A percentile compares a stretch with the other conserved stretches of the same genome.
phyloP scores from a whole-genome alignment of 2,113 vertebrate species.

The Tenebrosternarchus preto region DNA sequence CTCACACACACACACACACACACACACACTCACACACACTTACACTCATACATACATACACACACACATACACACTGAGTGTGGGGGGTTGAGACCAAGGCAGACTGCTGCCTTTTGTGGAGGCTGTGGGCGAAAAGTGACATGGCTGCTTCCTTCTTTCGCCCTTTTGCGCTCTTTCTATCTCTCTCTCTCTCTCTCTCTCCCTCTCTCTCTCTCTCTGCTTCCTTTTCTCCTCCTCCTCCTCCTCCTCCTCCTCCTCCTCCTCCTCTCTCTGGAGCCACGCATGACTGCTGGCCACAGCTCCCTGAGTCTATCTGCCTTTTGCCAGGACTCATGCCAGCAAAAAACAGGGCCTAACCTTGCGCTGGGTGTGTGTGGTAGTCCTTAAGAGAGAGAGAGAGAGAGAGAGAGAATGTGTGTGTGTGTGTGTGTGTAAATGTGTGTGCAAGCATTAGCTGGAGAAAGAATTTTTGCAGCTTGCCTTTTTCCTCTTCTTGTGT shows the following conservation, averaged over 20 bases:
- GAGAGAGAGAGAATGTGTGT: not conserved
- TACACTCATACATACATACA: slow-evolving; percentile 55
- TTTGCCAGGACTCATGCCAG: slow-evolving; percentile 29
- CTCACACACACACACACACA: not conserved
- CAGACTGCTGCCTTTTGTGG: too few species aligned
- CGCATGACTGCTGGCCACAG: slow-evolving; percentile 36
- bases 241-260: slow-evolving; percentile 11
- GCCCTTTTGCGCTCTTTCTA: slow-evolving; percentile 28
- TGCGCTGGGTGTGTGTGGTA: slow-evolving; percentile 21
- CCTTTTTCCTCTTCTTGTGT: slow-evolving; percentile 7
- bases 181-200: slow-evolving; percentile 1
- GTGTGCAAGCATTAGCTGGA: slow-evolving; percentile 25
- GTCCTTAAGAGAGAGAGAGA: not conserved
- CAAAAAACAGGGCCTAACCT: not conserved
- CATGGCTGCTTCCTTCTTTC: slow-evolving; percentile 34
- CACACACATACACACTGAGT: slow-evolving; percentile 13
- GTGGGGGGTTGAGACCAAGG: not conserved
- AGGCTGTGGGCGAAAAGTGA: slow-evolving; percentile 15
- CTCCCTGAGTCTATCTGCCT: slow-evolving; percentile 28
- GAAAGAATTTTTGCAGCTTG: slow-evolving; percentile 1
- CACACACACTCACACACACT: slow-evolving; percentile 42
- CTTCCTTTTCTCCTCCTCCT: slow-evolving; percentile 37
- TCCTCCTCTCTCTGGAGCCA: slow-evolving; percentile 27
- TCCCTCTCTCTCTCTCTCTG: slow-evolving; percentile 17
- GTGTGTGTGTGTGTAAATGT: slow-evolving; percentile 37